A percentile compares a stretch with the other conserved stretches of the same genome.
phyloP scores from a whole-genome alignment of 2,113 vertebrate genomes.

The Thunnus thynnus region DNA sequence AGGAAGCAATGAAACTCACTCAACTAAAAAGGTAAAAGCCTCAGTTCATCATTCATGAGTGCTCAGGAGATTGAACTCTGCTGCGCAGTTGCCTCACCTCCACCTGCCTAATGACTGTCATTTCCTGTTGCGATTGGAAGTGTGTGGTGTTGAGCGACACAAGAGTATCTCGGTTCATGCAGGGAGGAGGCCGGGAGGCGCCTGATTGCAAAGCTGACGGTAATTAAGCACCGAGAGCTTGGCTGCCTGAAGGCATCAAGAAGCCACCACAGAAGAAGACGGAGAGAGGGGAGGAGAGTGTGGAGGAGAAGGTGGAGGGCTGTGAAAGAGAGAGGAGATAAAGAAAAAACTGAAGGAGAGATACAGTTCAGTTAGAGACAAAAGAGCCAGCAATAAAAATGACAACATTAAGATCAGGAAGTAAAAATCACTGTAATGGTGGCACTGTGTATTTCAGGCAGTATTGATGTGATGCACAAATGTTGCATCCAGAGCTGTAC shows the following conservation, averaged over 20 bases:
- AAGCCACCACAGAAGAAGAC: constrained; percentile 1
- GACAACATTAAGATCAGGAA: too few species aligned
- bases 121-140: constrained; percentile 25
- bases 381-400: too few species aligned
- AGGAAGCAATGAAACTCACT: constrained; percentile 1
- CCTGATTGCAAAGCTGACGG: constrained; percentile 27
- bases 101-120: constrained; percentile 40
- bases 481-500: not conserved
- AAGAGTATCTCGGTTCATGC: constrained; percentile 19
- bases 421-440: too few species aligned
- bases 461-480: not conserved
- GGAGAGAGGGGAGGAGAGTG: not conserved
- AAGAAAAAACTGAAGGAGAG: not conserved
- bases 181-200: constrained; percentile 17
- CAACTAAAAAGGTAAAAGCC: not conserved
- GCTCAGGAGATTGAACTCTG: not conserved
- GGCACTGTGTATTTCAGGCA: not conserved
- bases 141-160: constrained; percentile 5
- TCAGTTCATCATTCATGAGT: not conserved
- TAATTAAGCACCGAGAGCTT: constrained; percentile 35
- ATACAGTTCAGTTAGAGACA: too few species aligned
- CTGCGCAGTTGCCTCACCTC: not conserved
- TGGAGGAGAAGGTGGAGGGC: not conserved
- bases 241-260: constrained; percentile 11
- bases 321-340: not conserved